phyloP scores from a whole-genome alignment of 2,113 vertebrate genomes.

The Lycocorax pyrrhopterus region DNA sequence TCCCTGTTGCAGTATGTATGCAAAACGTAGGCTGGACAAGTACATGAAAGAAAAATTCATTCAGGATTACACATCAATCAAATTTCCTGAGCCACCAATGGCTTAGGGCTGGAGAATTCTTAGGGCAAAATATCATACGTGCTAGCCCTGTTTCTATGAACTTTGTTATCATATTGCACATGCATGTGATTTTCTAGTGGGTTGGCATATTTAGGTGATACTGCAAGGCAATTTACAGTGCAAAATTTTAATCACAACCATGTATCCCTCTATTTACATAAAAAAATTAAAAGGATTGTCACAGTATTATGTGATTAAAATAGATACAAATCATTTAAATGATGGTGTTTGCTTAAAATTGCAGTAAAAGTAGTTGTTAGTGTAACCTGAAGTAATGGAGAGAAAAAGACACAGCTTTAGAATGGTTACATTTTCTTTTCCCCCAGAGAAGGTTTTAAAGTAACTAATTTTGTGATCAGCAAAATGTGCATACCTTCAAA shows the following conservation, averaged over 20 bases:
- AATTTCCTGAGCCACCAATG: neutral
- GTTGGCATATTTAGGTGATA: neutral
- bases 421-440: neutral
- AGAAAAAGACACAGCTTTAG: neutral
- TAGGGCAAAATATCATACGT: neutral
- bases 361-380: neutral
- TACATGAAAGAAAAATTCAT: neutral
- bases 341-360: neutral
- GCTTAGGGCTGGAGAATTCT: neutral
- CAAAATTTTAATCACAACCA: neutral
- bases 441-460: neutral
- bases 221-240: neutral
- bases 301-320: neutral
- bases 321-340: neutral
- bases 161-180: neutral
- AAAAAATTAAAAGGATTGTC: neutral
- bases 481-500: neutral
- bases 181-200: neutral
- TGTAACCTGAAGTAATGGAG: neutral
- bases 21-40: neutral
- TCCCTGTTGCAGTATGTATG: neutral
- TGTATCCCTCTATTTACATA: neutral
- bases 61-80: neutral
- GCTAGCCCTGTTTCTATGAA: neutral
- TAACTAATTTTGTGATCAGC: neutral